Evolutionary conservation across 2,113 vertebrate genomes (phyloP).

Genomic region (Percina caprodes): DNA sequence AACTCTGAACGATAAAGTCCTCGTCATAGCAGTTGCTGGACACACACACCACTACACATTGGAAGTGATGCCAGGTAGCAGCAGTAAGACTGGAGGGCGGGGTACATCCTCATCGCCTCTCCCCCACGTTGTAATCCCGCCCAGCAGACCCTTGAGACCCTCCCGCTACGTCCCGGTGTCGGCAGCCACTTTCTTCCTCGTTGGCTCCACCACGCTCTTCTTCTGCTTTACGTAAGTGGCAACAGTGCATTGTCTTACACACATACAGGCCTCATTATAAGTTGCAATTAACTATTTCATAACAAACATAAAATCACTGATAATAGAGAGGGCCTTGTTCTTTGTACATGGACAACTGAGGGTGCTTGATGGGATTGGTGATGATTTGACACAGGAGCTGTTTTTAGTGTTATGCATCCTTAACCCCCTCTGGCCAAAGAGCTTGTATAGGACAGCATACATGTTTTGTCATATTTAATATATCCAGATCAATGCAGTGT

Average conservation of each 20-base stretch:
- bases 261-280: not conserved
- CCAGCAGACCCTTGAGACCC: slow-evolving; percentile 78
- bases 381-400: slow-evolving; percentile 1
- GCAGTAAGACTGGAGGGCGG: slow-evolving; percentile 82
- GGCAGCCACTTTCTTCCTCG: slow-evolving; percentile 95
- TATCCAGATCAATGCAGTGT: no score
- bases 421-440: no score
- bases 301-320: no score
- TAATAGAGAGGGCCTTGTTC: not conserved
- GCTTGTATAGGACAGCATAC: no score
- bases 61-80: slow-evolving; percentile 82
- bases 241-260: not conserved
- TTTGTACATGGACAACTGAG: not conserved
- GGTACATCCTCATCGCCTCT: slow-evolving; percentile 82
- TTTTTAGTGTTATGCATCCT: not conserved
- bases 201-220: slow-evolving; percentile 97
- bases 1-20: slow-evolving; percentile 26
- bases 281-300: not conserved
- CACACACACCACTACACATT: slow-evolving; percentile 10
- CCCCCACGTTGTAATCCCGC: slow-evolving; percentile 85
- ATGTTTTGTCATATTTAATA: no score
- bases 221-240: slow-evolving; percentile 98
- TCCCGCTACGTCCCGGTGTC: slow-evolving; percentile 97
- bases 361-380: slow-evolving; percentile 18
- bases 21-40: slow-evolving; percentile 14